These are phyloP conservation scores for Phenganax subtilis DNA, from an alignment of 92 coral and sea anemone species.

Conservation along the genomic window DNA sequence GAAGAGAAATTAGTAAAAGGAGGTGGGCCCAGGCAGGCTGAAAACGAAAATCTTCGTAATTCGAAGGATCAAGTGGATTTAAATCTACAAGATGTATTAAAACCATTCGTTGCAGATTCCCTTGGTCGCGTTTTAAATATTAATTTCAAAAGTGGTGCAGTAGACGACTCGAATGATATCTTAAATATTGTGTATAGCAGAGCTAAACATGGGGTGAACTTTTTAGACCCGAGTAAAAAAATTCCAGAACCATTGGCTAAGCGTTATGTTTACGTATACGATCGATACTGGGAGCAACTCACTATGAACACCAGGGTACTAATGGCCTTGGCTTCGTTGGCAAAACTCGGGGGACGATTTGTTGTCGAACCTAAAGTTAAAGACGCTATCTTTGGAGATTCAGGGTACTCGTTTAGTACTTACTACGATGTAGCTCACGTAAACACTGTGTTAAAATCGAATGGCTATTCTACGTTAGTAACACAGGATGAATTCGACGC, in stretches of 20 bases:
- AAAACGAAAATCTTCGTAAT: no score
- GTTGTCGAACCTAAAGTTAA: constrained; percentile 84
- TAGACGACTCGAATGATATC: background rate
- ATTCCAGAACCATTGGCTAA: background rate
- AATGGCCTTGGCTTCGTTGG: constrained; percentile 59
- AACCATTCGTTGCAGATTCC: background rate
- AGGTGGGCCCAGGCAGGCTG: background rate
- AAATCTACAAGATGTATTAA: background rate
- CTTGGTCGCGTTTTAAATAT: background rate
- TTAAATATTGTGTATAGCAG: background rate
- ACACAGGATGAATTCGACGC: constrained; percentile 59
- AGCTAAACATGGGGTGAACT: background rate
- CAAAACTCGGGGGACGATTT: constrained; percentile 55
- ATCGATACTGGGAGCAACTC: constrained; percentile 13
- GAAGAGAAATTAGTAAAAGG: background rate
- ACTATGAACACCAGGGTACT: background rate
- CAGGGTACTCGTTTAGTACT: constrained; percentile 61
- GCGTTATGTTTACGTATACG: constrained; percentile 1
- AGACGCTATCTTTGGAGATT: constrained; percentile 81
- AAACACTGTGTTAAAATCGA: constrained; percentile 53
- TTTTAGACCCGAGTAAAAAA: background rate
- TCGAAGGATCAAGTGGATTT: background rate
- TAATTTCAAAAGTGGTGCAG: background rate
- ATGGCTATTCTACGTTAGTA: constrained; percentile 56
- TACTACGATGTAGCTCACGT: constrained; percentile 65